A percentile compares a stretch with the other conserved stretches of the same genome.
Evolutionary conservation across 2,113 vertebrate genomes (phyloP).

Genomic region (Ptilonorhynchus violaceus): DNA sequence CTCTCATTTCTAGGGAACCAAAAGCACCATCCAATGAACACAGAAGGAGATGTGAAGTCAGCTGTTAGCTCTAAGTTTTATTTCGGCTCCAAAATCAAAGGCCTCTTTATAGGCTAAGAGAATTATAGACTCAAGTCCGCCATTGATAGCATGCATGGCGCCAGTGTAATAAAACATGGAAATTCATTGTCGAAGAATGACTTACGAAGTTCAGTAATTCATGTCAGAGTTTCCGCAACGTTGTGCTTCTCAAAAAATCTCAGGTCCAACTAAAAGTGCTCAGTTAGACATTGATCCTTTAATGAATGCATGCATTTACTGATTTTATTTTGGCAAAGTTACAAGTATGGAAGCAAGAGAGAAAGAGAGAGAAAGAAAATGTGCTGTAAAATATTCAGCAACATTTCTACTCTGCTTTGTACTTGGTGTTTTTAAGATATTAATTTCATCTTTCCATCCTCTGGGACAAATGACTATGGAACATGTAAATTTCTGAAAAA

Average conservation of each 20-base stretch:
- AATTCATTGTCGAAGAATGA: slow-evolving; percentile 6
- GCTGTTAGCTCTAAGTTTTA: not conserved
- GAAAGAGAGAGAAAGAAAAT: not conserved
- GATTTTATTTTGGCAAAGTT: slow-evolving; percentile 37
- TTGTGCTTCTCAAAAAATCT: not conserved
- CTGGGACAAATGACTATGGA: not conserved
- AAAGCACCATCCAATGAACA: not conserved
- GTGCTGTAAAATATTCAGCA: not conserved
- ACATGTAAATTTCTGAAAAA: not conserved
- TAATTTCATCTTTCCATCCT: not conserved
- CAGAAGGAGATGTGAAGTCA: not conserved
- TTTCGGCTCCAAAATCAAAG: slow-evolving; percentile 20
- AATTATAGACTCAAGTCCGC: slow-evolving; percentile 19
- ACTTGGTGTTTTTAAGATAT: not conserved
- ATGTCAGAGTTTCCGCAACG: slow-evolving; percentile 13
- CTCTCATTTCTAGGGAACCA: not conserved
- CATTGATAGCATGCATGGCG: slow-evolving; percentile 19
- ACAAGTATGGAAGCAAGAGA: not conserved
- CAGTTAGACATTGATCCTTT: slow-evolving; percentile 32
- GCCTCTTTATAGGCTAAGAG: slow-evolving; percentile 12
- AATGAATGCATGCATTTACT: slow-evolving; percentile 13
- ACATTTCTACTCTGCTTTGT: not conserved
- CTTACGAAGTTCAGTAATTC: slow-evolving; percentile 14
- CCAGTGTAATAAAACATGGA: slow-evolving; percentile 40
- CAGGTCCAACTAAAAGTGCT: not conserved